Evolutionary conservation across 2,113 vertebrate genomes (phyloP), one percentile per base, ranked within the genome.

Genomic region (Larimichthys polyactis): DNA sequence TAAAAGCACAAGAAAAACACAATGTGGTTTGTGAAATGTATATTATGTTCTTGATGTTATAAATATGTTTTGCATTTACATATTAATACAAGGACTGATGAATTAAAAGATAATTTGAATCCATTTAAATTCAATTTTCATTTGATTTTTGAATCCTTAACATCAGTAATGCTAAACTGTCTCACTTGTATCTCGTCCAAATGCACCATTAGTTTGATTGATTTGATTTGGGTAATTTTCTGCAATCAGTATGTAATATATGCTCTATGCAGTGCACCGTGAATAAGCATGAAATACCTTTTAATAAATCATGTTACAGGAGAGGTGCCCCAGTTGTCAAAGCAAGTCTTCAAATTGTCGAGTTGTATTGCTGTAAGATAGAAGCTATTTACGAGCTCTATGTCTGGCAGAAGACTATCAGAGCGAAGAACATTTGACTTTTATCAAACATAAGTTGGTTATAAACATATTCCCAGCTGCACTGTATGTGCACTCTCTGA

Each of bases 361-460:
- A 46, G 36, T 22, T 81, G 32, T 62, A 24, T 51, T 67, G 59
- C 20, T 78, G 67, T 63, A 71, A 82, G 79, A 86, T 80, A 43
- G 65, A 74, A 67, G 75, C 65, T 52, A 52, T 85, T 83, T 74
- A 60, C n/a, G 16, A 79, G 36, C 32, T 62, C 49, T 71, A 11
- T 29, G 57, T 72, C 60, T 54, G 22, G 55, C 51, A 27, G 16
- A 15, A 24, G 49, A 65, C 24, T 40, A 71, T 48, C 10, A 8
- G 59, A 58, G 19, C 3, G 0, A 62, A 12, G 64, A 68, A n/a
- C 57, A 46, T 63, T 82, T 75, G 60, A 79, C 71, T 67, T 83
- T 76, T n/a, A 83, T 84, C 76, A 83, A 84, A 78, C 74, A 76
- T 55, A 24, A 85, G 22, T 27, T 84, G 52, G 58, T 79, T 70